Evolutionary conservation across 1,140 invertebrate genomes (phyloP).

Genomic region (Drosophila lacertosa): DNA sequence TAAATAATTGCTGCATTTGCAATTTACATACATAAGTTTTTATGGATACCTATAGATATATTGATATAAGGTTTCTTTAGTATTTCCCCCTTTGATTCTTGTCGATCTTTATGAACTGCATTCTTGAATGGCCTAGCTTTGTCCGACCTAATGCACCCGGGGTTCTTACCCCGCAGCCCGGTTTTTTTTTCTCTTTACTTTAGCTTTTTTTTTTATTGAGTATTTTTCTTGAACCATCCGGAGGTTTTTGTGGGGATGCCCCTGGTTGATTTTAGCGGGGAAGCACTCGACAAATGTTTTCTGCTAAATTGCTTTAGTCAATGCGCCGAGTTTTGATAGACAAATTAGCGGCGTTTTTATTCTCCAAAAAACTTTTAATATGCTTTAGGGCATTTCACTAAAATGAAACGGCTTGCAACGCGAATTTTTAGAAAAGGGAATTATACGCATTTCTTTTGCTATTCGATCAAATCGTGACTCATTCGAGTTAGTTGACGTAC

Average conservation of each 20-base stretch:
- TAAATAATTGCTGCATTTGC: slow-evolving; percentile 1
- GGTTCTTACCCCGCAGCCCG: neutral
- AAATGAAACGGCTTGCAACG: slow-evolving; percentile 2
- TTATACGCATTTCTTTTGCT: neutral
- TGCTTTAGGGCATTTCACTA: slow-evolving; percentile 27
- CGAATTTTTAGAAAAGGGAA: neutral
- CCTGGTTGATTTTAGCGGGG: slow-evolving; percentile 60
- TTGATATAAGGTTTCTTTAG: no score
- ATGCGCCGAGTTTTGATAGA: slow-evolving; percentile 62
- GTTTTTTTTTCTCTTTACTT: neutral
- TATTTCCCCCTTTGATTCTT: slow-evolving; percentile 8
- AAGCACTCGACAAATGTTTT: slow-evolving; percentile 54
- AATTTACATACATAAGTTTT: slow-evolving; percentile 15
- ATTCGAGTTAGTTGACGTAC: neutral
- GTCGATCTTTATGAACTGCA: slow-evolving; percentile 1
- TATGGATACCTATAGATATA: no score
- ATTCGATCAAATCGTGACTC: neutral
- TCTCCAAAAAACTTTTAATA: slow-evolving; percentile 26
- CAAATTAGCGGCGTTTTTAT: slow-evolving; percentile 63
- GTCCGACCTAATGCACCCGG: slow-evolving; percentile 3
- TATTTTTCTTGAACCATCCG: slow-evolving; percentile 24
- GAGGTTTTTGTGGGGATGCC: slow-evolving; percentile 50
- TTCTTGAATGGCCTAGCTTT: slow-evolving; percentile 10
- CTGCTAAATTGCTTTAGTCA: slow-evolving; percentile 71
- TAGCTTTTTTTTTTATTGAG: neutral